Evolutionary conservation across 1,140 invertebrate species (phyloP), one percentile per base, ranked within the genome.

Genomic region (Drosophila varians): DNA sequence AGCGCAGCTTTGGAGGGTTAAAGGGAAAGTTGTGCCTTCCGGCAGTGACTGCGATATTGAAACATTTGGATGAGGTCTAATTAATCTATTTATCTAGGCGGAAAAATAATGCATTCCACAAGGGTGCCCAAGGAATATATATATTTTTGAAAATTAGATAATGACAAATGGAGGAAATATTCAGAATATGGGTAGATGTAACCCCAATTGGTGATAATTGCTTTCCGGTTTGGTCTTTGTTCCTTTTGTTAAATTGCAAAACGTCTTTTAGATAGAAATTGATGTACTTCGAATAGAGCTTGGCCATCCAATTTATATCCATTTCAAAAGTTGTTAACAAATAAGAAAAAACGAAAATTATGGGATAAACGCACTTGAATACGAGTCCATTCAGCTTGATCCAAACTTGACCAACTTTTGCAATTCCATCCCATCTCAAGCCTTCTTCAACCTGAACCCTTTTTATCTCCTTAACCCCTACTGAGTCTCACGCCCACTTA

Each of bases 81-180:
- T 66, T 66, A 66, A 66, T 66, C 47, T 66, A 53, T 66, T 66
- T 66, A 65, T 25, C 18, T 43, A 21, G 19, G 19, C 9, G 6
- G 21, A 23, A 38, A 23, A 53, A 14, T 57, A 48, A 25, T 31
- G 21, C 3, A 6, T 7, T 19, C 21, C 47, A 5, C 1, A 43
- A 16, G 51, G 46, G 23, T 25, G 14, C 1, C 7, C 4, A 26
- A 7, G 25, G 23, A 25, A 42, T 53, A 25, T 42, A 2, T 21
- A 2, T 40, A n/a, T 40, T 21, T 40, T 1, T 4, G 14, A 43
- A 7, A 38, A 25, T 19, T 19, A 52, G 6, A 1, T 5, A 1
- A 9, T 18, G 1, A 38, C 21, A 51, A 4, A 36, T 19, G n/a
- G 0, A 11, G n/a, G 11, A 0, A 12, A 36, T 21, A 23, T 4